Evolutionary conservation across 2,797 vertebrate genomes (phyloP).

Genomic region (Phoebastria nigripes): DNA sequence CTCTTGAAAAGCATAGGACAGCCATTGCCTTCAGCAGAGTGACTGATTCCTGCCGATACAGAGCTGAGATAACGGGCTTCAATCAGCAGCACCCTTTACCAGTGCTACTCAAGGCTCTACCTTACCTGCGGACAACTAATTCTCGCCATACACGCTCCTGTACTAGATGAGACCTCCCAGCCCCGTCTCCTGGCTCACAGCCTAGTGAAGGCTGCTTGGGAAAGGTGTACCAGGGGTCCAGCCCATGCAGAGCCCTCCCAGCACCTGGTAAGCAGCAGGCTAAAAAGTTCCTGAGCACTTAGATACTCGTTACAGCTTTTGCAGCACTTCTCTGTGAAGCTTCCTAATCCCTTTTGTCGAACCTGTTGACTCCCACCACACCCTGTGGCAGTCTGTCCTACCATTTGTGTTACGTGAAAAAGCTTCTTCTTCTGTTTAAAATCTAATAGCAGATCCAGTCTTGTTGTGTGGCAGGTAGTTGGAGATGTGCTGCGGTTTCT

Average conservation of each 20-base stretch:
- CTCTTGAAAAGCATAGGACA: not conserved
- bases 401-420: not conserved
- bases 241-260: not conserved
- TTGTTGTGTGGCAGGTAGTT: not conserved
- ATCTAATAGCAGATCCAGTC: not conserved
- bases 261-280: not conserved
- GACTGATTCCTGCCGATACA: not conserved
- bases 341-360: not conserved
- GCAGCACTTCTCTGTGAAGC: not conserved
- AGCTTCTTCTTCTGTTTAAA: not conserved
- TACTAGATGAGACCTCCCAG: not conserved
- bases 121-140: not conserved
- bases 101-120: not conserved
- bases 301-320: not conserved
- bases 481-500: not conserved
- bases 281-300: not conserved
- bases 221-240: not conserved
- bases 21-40: not conserved
- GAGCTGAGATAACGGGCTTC: not conserved
- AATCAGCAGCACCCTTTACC: not conserved
- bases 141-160: rapidly evolving
- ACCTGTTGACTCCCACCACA: not conserved
- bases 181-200: not conserved
- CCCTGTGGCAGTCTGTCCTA: not conserved
- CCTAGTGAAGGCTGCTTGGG: not conserved